Conservation (phyloP, 37 sponge, comb jelly and placozoan genomes). For the Halichondria panicea region DNA sequence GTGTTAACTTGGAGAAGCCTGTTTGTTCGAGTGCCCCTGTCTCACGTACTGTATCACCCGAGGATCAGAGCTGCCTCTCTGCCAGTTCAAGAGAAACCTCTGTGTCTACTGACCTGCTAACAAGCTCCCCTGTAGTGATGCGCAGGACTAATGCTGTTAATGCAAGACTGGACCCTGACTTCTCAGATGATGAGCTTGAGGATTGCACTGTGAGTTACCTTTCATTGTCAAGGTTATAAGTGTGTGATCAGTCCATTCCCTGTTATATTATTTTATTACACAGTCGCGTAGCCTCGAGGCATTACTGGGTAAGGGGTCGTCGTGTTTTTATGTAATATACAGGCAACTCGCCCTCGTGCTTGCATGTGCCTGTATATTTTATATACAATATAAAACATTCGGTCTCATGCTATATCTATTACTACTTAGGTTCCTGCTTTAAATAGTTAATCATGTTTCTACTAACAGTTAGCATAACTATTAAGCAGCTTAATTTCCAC, state of each 20-base stretch:
- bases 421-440: no score
- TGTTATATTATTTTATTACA: neutral
- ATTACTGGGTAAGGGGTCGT: no score
- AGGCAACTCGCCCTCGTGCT: no score
- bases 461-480: no score
- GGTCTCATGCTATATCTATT: no score
- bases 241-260: neutral
- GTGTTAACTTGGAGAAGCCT: constrained; percentile 1
- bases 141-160: constrained; percentile 11
- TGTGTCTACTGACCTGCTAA: neutral
- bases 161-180: neutral
- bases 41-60: constrained; percentile 39
- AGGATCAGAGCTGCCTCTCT: neutral
- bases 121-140: constrained; percentile 30
- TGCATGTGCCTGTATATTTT: no score
- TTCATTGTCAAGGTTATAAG: neutral
- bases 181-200: constrained; percentile 10
- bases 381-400: no score
- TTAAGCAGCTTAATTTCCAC: no score
- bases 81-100: neutral
- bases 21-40: constrained; percentile 34
- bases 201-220: constrained; percentile 25
- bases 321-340: no score
- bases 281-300: no score
- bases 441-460: no score